Conservation (phyloP, 2,888 invertebrate genomes). For the Fragum whitleyi region DNA sequence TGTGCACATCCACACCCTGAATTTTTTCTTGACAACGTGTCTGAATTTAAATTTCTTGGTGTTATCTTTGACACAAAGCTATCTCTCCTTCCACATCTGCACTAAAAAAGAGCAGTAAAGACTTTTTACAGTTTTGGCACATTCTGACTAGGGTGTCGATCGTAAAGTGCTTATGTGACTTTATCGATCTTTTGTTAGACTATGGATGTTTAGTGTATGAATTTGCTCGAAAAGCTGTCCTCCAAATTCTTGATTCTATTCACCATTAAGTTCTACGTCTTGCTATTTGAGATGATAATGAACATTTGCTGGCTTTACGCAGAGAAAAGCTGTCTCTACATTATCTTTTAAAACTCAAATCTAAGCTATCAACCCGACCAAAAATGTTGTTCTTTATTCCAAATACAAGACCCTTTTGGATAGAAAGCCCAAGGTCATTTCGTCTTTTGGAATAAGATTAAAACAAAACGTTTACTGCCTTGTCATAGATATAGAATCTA, state of each 20-base stretch:
- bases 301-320: conserved; percentile 21
- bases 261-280: conserved; percentile 58
- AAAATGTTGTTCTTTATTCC: conserved; percentile 22
- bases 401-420: conserved; percentile 3
- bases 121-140: conserved; percentile 46
- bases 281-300: conserved; percentile 35
- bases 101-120: conserved; percentile 41
- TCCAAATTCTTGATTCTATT: conserved; percentile 45
- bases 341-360: conserved; percentile 5
- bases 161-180: conserved; percentile 24
- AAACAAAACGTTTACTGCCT: not conserved
- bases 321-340: too few species aligned
- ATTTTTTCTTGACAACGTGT: conserved; percentile 14
- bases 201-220: conserved; percentile 52
- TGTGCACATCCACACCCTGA: conserved; percentile 36
- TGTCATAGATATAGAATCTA: conserved; percentile 5
- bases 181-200: conserved; percentile 44
- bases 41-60: too few species aligned
- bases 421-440: conserved; percentile 7
- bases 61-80: conserved; percentile 52
- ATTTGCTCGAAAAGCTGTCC: conserved; percentile 48
- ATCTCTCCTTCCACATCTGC: conserved; percentile 42
- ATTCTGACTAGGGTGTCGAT: conserved; percentile 48
- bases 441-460: conserved; percentile 26
- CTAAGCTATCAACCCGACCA: conserved; percentile 8